phyloP scores from a whole-genome alignment of 2,113 vertebrate species.

The Australoheros scitulus region DNA sequence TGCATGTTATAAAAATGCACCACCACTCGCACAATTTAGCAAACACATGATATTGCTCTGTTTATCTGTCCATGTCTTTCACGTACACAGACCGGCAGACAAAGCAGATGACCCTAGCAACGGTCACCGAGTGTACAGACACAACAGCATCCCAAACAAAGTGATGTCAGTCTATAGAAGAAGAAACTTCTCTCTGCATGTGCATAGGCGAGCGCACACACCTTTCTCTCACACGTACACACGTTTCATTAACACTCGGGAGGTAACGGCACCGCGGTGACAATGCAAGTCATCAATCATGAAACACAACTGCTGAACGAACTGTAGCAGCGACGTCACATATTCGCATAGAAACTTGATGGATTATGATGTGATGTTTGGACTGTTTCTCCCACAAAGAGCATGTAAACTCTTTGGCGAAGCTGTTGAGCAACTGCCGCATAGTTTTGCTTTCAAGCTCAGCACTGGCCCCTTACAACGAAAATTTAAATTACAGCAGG shows the following conservation, averaged over 20 bases:
- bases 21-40: slow-evolving; percentile 4
- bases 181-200: slow-evolving; percentile 7
- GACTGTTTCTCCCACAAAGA: background rate
- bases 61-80: slow-evolving; percentile 18
- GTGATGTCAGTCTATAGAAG: slow-evolving; percentile 63
- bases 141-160: slow-evolving; percentile 50
- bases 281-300: slow-evolving; percentile 41
- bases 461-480: background rate
- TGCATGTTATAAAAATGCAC: background rate
- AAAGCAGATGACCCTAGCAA: slow-evolving; percentile 52
- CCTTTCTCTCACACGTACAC: slow-evolving; percentile 17
- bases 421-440: background rate
- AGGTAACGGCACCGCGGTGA: slow-evolving; percentile 15
- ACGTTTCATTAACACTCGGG: slow-evolving; percentile 66
- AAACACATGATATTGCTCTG: background rate
- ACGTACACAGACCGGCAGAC: slow-evolving; percentile 21
- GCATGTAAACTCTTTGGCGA: background rate
- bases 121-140: slow-evolving; percentile 53
- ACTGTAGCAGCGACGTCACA: background rate
- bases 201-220: background rate
- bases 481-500: background rate
- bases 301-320: background rate
- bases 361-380: slow-evolving; percentile 6
- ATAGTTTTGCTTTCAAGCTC: background rate
- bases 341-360: background rate